These are phyloP conservation scores for Thymallus thymallus DNA, from an alignment of 2,113 vertebrate species.

Conservation along the genomic window DNA sequence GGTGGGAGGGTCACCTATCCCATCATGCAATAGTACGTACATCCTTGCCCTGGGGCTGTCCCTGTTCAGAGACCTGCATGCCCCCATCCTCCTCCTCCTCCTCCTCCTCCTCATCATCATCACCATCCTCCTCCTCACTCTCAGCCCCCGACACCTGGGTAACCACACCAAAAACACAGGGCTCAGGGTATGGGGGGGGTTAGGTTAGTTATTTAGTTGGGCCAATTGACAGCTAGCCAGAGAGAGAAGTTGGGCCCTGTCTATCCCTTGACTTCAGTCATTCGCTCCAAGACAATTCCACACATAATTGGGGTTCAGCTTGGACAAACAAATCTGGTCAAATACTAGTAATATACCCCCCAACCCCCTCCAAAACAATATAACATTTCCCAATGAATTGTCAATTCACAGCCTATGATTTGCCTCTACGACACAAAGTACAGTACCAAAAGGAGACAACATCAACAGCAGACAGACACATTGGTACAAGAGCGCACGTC, in stretches of 20 bases:
- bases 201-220: conserved; percentile 23
- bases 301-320: background rate
- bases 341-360: background rate
- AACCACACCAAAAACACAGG: conserved; percentile 68
- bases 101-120: conserved; percentile 77
- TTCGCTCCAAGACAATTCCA: background rate
- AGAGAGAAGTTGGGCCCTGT: background rate
- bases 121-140: conserved; percentile 86
- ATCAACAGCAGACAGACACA: conserved; percentile 27
- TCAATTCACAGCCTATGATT: no score
- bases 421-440: background rate
- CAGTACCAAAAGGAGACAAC: conserved; percentile 35
- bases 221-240: background rate
- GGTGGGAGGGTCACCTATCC: conserved; percentile 35
- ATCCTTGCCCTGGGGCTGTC: conserved; percentile 75
- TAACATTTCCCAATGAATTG: background rate
- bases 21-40: conserved; percentile 77
- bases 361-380: background rate
- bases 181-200: conserved; percentile 41
- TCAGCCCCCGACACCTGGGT: conserved; percentile 84
- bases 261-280: background rate
- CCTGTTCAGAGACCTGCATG: conserved; percentile 81
- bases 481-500: no score
- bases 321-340: conserved; percentile 9
- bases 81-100: conserved; percentile 81